These are phyloP conservation scores for Anoplolepis gracilipes DNA, from an alignment of 1,140 invertebrate species.

Conservation along the genomic window DNA sequence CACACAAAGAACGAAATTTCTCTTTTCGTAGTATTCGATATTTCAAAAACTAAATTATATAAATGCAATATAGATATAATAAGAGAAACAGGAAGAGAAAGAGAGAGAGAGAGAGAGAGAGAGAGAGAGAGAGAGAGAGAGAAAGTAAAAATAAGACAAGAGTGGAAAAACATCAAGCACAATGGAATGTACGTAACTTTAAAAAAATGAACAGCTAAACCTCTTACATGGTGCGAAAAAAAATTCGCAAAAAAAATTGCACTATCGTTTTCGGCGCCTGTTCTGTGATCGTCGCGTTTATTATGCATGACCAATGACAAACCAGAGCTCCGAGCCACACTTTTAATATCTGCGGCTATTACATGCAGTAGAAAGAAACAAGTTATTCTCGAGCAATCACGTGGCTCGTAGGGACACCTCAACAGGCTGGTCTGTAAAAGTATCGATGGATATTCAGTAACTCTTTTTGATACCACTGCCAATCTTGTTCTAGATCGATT, in stretches of 20 bases:
- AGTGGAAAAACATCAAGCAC: not conserved
- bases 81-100: not conserved
- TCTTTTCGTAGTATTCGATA: not conserved
- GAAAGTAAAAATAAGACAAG: constrained; percentile 7
- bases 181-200: not conserved
- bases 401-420: constrained; percentile 82
- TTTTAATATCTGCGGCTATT: constrained; percentile 68
- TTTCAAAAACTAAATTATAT: not conserved
- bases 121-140: no score
- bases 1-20: constrained; percentile 25
- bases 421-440: constrained; percentile 71
- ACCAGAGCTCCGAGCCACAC: constrained; percentile 85
- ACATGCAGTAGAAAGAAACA: constrained; percentile 48
- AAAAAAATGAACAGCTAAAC: not conserved
- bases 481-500: constrained; percentile 38
- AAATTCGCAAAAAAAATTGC: constrained; percentile 40
- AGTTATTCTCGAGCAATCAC: constrained; percentile 71
- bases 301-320: constrained; percentile 85
- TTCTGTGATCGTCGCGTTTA: constrained; percentile 49
- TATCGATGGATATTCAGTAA: constrained; percentile 46
- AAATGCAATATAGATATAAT: not conserved
- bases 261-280: constrained; percentile 1
- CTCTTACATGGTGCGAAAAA: not conserved
- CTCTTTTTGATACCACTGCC: constrained; percentile 46
- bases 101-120: no score